Evolutionary conservation across 2,113 vertebrate species (phyloP).

Genomic region (Carollia perspicillata): DNA sequence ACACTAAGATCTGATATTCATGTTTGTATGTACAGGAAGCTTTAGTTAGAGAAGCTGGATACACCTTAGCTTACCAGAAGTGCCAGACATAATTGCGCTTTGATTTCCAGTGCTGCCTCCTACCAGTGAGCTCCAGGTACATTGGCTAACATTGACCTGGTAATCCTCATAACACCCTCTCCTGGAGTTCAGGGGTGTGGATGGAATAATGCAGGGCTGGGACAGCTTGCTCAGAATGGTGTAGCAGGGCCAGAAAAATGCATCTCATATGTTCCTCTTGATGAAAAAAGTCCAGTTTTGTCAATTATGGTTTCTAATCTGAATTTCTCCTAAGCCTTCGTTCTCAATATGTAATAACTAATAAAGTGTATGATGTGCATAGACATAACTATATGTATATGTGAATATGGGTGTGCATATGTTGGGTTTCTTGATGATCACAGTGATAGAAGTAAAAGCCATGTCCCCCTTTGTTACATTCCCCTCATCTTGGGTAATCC

Average conservation of each 20-base stretch:
- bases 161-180: background rate
- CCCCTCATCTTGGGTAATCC: background rate
- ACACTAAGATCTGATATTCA: background rate
- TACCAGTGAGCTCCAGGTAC: background rate
- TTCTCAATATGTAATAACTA: background rate
- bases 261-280: background rate
- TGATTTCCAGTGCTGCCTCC: background rate
- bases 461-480: background rate
- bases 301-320: background rate
- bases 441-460: background rate
- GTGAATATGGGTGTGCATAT: background rate
- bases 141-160: slow-evolving; percentile 1
- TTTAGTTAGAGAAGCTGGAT: slow-evolving; percentile 6
- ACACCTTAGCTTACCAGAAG: slow-evolving; percentile 19
- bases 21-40: background rate
- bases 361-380: background rate
- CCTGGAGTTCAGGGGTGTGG: background rate
- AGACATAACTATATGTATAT: too few species aligned
- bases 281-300: background rate
- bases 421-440: background rate
- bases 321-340: background rate
- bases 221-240: background rate
- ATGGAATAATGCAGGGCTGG: background rate
- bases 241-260: background rate
- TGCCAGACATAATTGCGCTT: background rate